Conservation (phyloP, 2,888 invertebrate species). For the Drosophila mulleri region DNA sequence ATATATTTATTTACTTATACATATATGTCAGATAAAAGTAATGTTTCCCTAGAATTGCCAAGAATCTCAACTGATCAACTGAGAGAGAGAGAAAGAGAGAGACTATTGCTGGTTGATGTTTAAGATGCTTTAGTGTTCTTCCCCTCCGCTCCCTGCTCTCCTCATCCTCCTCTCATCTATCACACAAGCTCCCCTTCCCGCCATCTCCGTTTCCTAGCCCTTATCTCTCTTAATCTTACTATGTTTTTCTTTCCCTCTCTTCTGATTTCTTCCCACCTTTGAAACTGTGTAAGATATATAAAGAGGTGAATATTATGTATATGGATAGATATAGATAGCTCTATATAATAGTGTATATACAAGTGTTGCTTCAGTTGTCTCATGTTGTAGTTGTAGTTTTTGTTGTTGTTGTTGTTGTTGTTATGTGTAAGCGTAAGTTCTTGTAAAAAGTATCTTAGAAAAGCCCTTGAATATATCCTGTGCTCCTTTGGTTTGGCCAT, state of each 20-base stretch:
- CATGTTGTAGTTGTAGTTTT: conserved; percentile 24
- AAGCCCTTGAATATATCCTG: conserved; percentile 63
- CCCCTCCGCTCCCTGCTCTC: too few species aligned
- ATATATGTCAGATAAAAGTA: conserved; percentile 26
- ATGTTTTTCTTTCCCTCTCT: background rate
- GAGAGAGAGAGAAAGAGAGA: background rate
- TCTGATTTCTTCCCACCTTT: background rate
- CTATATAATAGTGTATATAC: conserved; percentile 67
- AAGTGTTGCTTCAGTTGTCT: conserved; percentile 44
- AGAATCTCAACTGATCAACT: conserved; percentile 18
- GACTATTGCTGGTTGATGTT: background rate
- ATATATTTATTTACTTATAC: conserved; percentile 17
- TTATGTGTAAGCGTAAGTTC: conserved; percentile 45
- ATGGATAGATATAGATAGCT: conserved; percentile 47
- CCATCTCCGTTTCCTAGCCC: background rate
- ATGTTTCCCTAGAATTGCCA: conserved; percentile 34
- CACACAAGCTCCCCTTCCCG: background rate
- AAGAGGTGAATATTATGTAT: conserved; percentile 32
- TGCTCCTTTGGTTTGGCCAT: conserved; percentile 61
- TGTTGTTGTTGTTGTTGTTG: conserved; percentile 23
- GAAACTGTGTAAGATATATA: conserved; percentile 34
- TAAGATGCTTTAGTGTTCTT: background rate
- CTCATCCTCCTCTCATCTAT: background rate
- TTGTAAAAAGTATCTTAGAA: conserved; percentile 78
- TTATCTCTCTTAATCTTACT: background rate